phyloP scores from a whole-genome alignment of 2,113 vertebrate species.

The Apus apus region DNA sequence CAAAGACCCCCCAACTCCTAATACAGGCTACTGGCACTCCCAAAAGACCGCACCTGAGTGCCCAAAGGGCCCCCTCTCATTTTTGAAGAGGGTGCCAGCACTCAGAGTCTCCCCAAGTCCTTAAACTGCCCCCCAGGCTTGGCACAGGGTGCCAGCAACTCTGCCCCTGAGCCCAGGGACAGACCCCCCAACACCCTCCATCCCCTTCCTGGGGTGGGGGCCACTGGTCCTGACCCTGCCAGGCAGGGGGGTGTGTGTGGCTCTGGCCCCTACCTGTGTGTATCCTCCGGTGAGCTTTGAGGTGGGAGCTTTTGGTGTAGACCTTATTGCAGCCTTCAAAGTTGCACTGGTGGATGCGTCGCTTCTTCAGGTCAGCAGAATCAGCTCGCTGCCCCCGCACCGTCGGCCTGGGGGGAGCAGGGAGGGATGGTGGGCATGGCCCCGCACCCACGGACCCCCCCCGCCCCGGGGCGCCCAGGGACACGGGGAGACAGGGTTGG shows the following conservation, averaged over 20 bases:
- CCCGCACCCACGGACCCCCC: fast-evolving
- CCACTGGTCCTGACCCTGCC: neutral
- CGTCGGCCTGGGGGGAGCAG: neutral
- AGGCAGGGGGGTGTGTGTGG: neutral
- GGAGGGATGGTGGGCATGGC: neutral
- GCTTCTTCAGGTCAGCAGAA: conserved; percentile 90
- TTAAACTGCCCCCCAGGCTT: neutral
- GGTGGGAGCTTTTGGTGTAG: conserved; percentile 97
- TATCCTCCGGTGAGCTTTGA: conserved; percentile 95
- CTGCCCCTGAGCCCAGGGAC: fast-evolving
- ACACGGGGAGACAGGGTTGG: neutral
- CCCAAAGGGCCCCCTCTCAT: no score
- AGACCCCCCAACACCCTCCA: neutral
- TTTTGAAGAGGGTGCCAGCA: neutral
- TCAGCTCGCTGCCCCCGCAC: conserved; percentile 45
- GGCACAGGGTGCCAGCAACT: no score
- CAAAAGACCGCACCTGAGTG: no score
- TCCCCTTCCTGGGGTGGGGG: fast-evolving
- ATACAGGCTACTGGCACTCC: no score
- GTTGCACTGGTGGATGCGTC: conserved; percentile 95
- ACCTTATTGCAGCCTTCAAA: conserved; percentile 97
- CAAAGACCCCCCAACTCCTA: no score
- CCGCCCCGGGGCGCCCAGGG: neutral
- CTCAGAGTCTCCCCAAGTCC: neutral
- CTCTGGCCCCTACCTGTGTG: conserved; percentile 85